phyloP scores from a whole-genome alignment of 2,888 invertebrate species.

The Drosophila paucipuncta region DNA sequence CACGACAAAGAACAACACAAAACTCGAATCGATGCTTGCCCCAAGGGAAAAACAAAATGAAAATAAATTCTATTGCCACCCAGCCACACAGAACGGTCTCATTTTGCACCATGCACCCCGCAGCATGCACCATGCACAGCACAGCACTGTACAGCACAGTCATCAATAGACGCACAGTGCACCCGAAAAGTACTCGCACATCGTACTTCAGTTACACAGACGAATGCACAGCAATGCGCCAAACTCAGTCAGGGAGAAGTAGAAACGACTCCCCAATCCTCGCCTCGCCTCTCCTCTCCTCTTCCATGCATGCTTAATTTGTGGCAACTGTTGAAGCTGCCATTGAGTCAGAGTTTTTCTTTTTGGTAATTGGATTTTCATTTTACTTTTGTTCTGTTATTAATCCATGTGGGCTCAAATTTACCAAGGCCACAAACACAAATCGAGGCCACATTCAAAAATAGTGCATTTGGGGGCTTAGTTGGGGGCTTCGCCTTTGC shows the following conservation, averaged over 20 bases:
- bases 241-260: constrained; percentile 11
- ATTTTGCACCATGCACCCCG: constrained; percentile 28
- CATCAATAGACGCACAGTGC: constrained; percentile 36
- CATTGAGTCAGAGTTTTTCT: not conserved
- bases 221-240: constrained; percentile 27
- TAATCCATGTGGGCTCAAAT: not conserved
- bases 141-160: constrained; percentile 12
- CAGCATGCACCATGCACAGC: not conserved
- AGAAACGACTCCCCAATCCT: not conserved
- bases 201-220: constrained; percentile 24
- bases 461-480: not conserved
- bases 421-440: not conserved
- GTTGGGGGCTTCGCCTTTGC: not conserved
- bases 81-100: constrained; percentile 14
- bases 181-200: constrained; percentile 38
- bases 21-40: constrained; percentile 30
- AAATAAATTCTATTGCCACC: constrained; percentile 36
- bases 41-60: constrained; percentile 11
- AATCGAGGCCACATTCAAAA: not conserved
- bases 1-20: constrained; percentile 17
- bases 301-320: constrained; percentile 11
- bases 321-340: constrained; percentile 12
- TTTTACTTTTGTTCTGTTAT: not conserved
- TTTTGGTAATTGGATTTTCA: not conserved
- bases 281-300: not conserved